Percentiles rank a stretch among this genome's conserved stretches.
Evolutionary conservation across 2,113 vertebrate species (phyloP).

Genomic region (Saguinus midas): DNA sequence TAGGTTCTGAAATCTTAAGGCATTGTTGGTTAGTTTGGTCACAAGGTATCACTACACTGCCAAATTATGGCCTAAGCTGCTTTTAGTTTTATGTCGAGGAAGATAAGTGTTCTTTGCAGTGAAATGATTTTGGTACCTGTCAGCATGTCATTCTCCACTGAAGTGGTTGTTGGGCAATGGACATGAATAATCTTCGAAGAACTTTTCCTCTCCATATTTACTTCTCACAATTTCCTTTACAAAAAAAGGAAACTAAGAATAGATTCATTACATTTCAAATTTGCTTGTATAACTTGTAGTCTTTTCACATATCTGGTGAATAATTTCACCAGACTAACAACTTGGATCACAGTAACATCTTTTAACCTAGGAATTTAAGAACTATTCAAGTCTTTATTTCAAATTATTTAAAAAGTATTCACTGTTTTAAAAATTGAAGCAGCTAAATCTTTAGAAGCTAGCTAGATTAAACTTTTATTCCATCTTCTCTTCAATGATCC

Average conservation of each 20-base stretch:
- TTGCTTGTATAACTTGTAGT: not conserved
- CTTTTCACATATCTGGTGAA: not conserved
- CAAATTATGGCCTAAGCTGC: not conserved
- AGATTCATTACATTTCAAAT: not conserved
- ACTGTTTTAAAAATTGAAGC: not conserved
- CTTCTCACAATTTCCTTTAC: not conserved
- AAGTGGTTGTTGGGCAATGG: not conserved
- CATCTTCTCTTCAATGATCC: not conserved
- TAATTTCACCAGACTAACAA: not conserved
- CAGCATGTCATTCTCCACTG: not conserved
- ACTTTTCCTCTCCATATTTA: not conserved
- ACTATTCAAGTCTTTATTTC: not conserved
- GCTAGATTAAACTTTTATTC: not conserved
- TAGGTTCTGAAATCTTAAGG: conserved; percentile 3
- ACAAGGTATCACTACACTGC: conserved; percentile 78
- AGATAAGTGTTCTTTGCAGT: not conserved
- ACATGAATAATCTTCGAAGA: not conserved
- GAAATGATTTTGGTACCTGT: not conserved
- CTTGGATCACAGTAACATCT: not conserved
- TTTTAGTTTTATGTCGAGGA: conserved; percentile 21
- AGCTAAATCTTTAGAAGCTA: not conserved
- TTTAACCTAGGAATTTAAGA: not conserved
- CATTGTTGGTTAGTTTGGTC: conserved; percentile 66
- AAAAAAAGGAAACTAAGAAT: not conserved
- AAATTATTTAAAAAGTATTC: not conserved